Percentiles rank a stretch among this genome's conserved stretches.
phyloP scores from a whole-genome alignment of 30 jellyfish, hydroid and myxozoan genomes.

The Aurelia sp. region DNA sequence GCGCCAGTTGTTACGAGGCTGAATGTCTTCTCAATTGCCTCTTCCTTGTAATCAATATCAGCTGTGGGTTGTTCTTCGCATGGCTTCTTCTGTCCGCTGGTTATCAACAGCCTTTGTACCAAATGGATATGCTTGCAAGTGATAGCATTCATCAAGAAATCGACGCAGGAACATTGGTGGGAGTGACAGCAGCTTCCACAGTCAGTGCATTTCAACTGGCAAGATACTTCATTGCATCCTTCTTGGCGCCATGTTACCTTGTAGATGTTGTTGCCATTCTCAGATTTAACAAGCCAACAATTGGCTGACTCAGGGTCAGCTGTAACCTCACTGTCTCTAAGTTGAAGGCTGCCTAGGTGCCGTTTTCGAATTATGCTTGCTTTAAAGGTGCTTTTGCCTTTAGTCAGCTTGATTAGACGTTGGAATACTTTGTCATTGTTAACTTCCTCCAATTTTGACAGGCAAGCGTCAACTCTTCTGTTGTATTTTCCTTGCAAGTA shows the following conservation, averaged over 20 bases:
- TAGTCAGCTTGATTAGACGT: slow-evolving; percentile 38
- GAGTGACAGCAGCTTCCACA: slow-evolving; percentile 14
- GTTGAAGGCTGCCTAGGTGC: slow-evolving; percentile 19
- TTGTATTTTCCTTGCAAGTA: slow-evolving; percentile 28
- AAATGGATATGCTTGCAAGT: slow-evolving; percentile 54
- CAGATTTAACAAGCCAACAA: slow-evolving; percentile 23
- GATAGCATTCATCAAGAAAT: slow-evolving; percentile 22
- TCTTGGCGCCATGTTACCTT: slow-evolving; percentile 15
- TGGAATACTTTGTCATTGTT: slow-evolving; percentile 20
- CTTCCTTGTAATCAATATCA: slow-evolving; percentile 6
- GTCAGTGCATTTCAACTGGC: slow-evolving; percentile 39
- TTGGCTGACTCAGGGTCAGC: slow-evolving; percentile 31
- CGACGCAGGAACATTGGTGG: slow-evolving; percentile 9
- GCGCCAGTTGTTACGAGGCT: slow-evolving; percentile 15
- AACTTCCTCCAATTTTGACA: slow-evolving; percentile 3
- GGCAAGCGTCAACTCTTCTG: slow-evolving; percentile 40
- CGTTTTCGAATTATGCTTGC: slow-evolving; percentile 13
- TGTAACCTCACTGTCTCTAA: not conserved
- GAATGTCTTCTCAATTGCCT: not conserved
- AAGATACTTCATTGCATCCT: slow-evolving; percentile 1
- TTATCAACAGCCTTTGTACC: slow-evolving; percentile 19
- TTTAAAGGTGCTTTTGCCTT: slow-evolving; percentile 25
- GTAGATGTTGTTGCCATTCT: slow-evolving; percentile 7
- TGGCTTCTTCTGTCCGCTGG: slow-evolving; percentile 17
- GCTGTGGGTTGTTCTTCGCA: slow-evolving; percentile 21